Base-by-base conservation (phyloP, 2,113 vertebrate species). In the Nestor notabilis region DNA sequence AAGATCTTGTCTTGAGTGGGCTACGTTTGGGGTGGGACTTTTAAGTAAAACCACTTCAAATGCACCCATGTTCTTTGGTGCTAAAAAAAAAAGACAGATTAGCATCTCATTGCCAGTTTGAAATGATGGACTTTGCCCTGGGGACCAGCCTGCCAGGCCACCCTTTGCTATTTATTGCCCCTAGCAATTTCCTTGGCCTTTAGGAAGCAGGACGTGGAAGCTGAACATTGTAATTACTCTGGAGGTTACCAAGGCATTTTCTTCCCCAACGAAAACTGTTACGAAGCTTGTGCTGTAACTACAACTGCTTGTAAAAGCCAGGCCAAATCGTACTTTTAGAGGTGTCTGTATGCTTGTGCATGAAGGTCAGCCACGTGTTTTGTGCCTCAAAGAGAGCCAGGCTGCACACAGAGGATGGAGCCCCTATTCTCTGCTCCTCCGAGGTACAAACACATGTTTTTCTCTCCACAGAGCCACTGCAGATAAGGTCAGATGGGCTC, bases 131-230 rank as follows among this genome's bases (percentile, higher is more conserved):
- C 65, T 90, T 85, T 33, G 60, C 7, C 3, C 47, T 63, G 52
- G 33, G 46, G 28, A 47, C 25, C 53, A 61, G 72, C 39, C 29
- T 43, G 47, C 23, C 82, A 87, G 77, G n/a, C 75, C 58, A 77
- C 29, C 47, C 23, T 58, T 64, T 90, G 74, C 95, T 96, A 93
- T 95, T 95, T 97, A 89, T 92, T 2, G 13, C 24, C 56, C 55
- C 16, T 49, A 83, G 91, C 71, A 96, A 95, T 97, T 96, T 96
- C 39, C 55, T 58, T 1, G 4, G 58, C 41, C 61, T 81, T 92
- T 35, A 63, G 75, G 74, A 82, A 76, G 35, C 50, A 60, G 88
- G 60, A 61, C 27, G 76, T 64, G 33, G 6, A 50, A 85, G 27
- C 23, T 61, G 63, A 83, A 55, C 21, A 5, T 35, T 93, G n/a